These are phyloP conservation scores for Sinodicranocentrus sp. DNA, from an alignment of 2,888 invertebrate genomes.

Conservation along the genomic window DNA sequence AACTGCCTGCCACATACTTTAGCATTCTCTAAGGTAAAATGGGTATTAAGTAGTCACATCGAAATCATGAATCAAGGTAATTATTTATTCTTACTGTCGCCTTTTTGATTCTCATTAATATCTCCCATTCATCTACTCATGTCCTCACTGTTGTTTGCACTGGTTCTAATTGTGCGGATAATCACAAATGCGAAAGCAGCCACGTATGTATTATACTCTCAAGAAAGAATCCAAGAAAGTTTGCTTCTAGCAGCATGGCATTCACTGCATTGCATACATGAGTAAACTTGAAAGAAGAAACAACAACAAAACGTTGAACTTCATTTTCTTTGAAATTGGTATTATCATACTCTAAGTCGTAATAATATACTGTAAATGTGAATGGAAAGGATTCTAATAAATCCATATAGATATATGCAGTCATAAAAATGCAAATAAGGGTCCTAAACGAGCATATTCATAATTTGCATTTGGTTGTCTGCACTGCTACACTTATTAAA, in stretches of 20 bases:
- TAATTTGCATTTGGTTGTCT: conserved; percentile 4
- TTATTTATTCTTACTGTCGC: conserved; percentile 27
- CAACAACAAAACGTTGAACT: background rate
- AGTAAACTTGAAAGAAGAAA: background rate
- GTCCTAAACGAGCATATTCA: background rate
- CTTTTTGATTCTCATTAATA: conserved; percentile 37
- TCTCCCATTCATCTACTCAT: conserved; percentile 5
- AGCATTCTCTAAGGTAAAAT: background rate
- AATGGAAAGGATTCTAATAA: conserved; percentile 5
- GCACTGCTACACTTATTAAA: conserved; percentile 8
- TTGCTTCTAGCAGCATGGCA: background rate
- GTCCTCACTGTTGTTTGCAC: conserved; percentile 27
- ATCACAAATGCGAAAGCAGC: background rate
- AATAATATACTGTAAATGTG: background rate
- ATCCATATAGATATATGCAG: background rate
- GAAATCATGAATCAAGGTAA: conserved; percentile 28
- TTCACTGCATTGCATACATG: background rate
- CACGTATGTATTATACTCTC: background rate
- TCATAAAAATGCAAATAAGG: conserved; percentile 5
- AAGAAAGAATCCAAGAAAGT: too few species aligned
- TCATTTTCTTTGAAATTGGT: conserved; percentile 8
- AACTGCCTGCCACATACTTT: conserved; percentile 11
- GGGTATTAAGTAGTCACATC: conserved; percentile 1
- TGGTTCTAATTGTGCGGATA: conserved; percentile 26
- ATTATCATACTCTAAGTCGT: background rate